phyloP scores from a whole-genome alignment of 2,888 invertebrate genomes.

The Habroteleia sp. region DNA sequence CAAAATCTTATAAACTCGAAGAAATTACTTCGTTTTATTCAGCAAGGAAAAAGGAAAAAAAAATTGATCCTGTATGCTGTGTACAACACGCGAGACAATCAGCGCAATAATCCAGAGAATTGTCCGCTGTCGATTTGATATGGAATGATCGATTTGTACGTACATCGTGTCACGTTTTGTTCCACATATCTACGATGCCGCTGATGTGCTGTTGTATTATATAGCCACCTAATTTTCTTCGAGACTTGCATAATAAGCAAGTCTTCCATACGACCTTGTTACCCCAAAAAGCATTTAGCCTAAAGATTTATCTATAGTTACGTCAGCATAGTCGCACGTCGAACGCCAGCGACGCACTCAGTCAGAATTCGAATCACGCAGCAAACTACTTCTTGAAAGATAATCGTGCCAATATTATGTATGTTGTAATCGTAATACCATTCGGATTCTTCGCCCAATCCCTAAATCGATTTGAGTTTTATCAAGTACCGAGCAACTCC shows the following conservation, averaged over 20 bases:
- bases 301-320: slow-evolving; percentile 59
- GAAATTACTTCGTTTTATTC: slow-evolving; percentile 48
- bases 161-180: slow-evolving; percentile 72
- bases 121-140: slow-evolving; percentile 61
- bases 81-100: slow-evolving; percentile 53
- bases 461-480: slow-evolving; percentile 33
- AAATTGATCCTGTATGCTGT: slow-evolving; percentile 44
- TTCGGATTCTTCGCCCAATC: slow-evolving; percentile 18
- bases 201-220: slow-evolving; percentile 66
- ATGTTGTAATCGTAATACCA: slow-evolving; percentile 36
- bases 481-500: slow-evolving; percentile 10
- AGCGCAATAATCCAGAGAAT: slow-evolving; percentile 59
- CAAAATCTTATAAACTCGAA: slow-evolving; percentile 49
- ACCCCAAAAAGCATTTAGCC: slow-evolving; percentile 62
- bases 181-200: slow-evolving; percentile 70
- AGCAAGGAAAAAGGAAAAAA: slow-evolving; percentile 29
- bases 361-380: slow-evolving; percentile 60
- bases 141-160: slow-evolving; percentile 63
- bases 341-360: slow-evolving; percentile 37
- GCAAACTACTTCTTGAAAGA: slow-evolving; percentile 53
- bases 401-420: slow-evolving; percentile 54
- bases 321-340: slow-evolving; percentile 58
- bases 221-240: slow-evolving; percentile 70
- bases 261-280: slow-evolving; percentile 66
- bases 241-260: slow-evolving; percentile 69